A percentile compares a stretch with the other conserved stretches of the same genome.
These are phyloP conservation scores for Villa cingulata DNA, from an alignment of 2,888 invertebrate genomes.

Conservation along the genomic window DNA sequence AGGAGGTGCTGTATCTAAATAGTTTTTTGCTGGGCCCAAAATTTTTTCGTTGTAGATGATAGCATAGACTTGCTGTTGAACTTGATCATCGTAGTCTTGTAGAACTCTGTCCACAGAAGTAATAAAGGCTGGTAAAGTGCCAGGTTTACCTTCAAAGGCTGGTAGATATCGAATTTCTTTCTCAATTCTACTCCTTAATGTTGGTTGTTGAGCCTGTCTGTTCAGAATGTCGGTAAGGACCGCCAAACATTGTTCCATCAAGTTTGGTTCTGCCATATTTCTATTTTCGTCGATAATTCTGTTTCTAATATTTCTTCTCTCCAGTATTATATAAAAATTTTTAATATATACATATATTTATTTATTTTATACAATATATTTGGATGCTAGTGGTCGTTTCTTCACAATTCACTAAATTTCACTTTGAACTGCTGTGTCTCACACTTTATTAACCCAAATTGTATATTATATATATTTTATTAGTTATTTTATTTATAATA, in stretches of 20 bases:
- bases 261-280: background rate
- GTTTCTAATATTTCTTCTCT: background rate
- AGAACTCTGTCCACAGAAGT: background rate
- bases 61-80: background rate
- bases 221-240: background rate
- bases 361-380: no score
- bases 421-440: no score
- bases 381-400: no score
- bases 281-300: background rate
- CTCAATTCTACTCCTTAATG: background rate
- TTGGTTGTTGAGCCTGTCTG: background rate
- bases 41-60: background rate
- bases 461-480: no score
- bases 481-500: no score
- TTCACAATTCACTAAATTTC: background rate
- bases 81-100: background rate
- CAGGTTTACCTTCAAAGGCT: background rate
- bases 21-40: conserved; percentile 6
- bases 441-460: no score
- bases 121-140: background rate
- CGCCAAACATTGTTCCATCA: background rate
- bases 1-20: conserved; percentile 2
- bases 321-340: no score
- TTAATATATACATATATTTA: no score
- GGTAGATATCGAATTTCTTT: background rate